These are phyloP conservation scores for Coelopa pilipes DNA, from an alignment of 2,888 invertebrate genomes.

Conservation along the genomic window DNA sequence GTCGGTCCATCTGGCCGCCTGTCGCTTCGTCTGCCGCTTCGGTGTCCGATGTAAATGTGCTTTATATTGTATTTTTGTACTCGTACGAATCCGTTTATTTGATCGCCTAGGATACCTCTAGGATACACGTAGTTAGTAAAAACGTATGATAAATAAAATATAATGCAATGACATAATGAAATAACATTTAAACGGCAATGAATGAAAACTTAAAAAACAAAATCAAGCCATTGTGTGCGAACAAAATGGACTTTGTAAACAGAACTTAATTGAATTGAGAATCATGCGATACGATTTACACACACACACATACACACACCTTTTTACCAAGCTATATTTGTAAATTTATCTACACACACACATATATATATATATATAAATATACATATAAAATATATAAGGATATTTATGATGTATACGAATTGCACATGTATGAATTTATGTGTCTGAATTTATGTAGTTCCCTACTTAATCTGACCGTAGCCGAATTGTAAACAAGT, in stretches of 20 bases:
- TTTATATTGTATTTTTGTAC: slow-evolving; percentile 30
- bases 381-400: too few species aligned
- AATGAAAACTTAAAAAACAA: not conserved
- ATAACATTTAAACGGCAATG: slow-evolving; percentile 1
- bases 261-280: slow-evolving; percentile 24
- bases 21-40: not conserved
- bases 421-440: too few species aligned
- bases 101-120: not conserved
- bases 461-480: not conserved
- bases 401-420: too few species aligned
- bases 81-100: slow-evolving; percentile 2
- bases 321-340: not conserved
- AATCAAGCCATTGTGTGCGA: slow-evolving; percentile 11
- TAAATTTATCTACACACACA: too few species aligned
- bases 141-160: slow-evolving; percentile 1
- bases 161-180: not conserved
- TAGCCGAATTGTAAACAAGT: slow-evolving; percentile 4
- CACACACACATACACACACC: too few species aligned
- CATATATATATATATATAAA: too few species aligned
- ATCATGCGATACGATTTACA: not conserved
- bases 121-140: not conserved
- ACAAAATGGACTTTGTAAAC: slow-evolving; percentile 19
- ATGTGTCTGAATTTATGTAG: too few species aligned
- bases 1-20: not conserved
- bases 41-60: slow-evolving; percentile 27